Evolutionary conservation across 2,797 vertebrate genomes (phyloP).

Genomic region (Lithobates pipiens): DNA sequence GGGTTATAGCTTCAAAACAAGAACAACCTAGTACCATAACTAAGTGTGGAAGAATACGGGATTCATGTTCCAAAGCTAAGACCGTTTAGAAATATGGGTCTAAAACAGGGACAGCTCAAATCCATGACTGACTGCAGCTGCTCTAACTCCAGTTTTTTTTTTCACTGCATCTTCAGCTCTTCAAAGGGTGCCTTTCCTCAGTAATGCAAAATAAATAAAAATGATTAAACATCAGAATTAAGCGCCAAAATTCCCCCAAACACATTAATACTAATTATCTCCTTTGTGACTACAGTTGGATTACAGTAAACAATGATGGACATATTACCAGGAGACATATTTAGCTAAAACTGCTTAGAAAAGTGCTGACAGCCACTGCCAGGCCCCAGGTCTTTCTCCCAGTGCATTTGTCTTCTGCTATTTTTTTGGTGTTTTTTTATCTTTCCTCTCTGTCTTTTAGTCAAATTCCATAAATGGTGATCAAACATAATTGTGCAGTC

Average conservation of each 20-base stretch:
- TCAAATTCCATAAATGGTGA: slow-evolving; percentile 52
- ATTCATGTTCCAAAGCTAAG: too few species aligned
- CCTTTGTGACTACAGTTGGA: slow-evolving; percentile 32
- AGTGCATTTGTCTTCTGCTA: slow-evolving; percentile 55
- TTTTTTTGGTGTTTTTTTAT: slow-evolving; percentile 22
- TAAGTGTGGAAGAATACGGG: too few species aligned
- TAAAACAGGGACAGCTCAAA: too few species aligned
- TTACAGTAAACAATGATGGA: slow-evolving; percentile 31
- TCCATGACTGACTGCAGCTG: too few species aligned
- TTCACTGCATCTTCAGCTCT: neutral
- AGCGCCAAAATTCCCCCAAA: slow-evolving; percentile 25
- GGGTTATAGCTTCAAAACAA: too few species aligned
- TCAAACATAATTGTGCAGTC: slow-evolving; percentile 46
- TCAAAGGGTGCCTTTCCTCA: slow-evolving; percentile 1
- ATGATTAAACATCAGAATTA: slow-evolving; percentile 19
- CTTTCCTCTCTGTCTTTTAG: slow-evolving; percentile 24
- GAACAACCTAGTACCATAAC: too few species aligned
- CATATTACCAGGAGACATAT: slow-evolving; percentile 29
- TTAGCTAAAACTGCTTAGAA: slow-evolving; percentile 16
- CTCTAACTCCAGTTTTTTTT: neutral
- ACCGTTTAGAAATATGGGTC: too few species aligned
- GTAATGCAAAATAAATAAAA: slow-evolving; percentile 11
- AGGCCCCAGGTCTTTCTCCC: slow-evolving; percentile 20
- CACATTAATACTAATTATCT: slow-evolving; percentile 41
- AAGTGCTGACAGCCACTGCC: slow-evolving; percentile 15